Evolutionary conservation across 2,888 invertebrate species (phyloP), one percentile per base, ranked within the genome.

Genomic region (Dasypolia templi): DNA sequence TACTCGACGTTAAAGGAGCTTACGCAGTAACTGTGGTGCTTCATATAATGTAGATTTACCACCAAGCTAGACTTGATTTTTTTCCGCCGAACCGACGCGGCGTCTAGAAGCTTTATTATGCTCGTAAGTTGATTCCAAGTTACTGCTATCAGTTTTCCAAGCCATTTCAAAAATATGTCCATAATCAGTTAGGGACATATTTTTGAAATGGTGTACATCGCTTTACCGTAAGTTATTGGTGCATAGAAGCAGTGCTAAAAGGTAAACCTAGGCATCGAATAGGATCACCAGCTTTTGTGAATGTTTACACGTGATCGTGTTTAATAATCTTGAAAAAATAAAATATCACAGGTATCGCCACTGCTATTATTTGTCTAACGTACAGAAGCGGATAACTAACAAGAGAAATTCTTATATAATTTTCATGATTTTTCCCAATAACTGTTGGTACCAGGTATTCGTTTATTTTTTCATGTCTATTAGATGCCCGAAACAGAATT

Each of bases 41-140:
- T 75, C 53, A 35, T 46, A 75, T 81, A 59, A 42, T 80, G n/a
- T 62, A 51, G 51, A 74, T 79, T 72, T 44, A 46, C 35, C 46
- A 39, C 29, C 6, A 32, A 56, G n/a, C 55, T 79, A 55, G 39
- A 49, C 49, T 58, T 17, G n/a, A 17, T 3, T 51, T 46, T 49
- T 78, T 63, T 29, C 22, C n/a, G 4, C 22, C 11, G 7, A 42
- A 42, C 11, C 35, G 17, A 49, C 17, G 12, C 35, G 17, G 42
- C 17, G 12, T 42, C 32, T 59, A 11, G 2, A 58, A 32, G 5
- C 0, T 58, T 51, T 42, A n/a, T 32, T 26, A 3, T 35, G 64
- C 19, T 32, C 12, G 4, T 44, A 26, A 17, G 9, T 19, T 19
- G 12, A 68, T 46, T 68, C 19, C 26, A 44, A 19, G 0, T 42